Base-by-base conservation (phyloP, 2,797 vertebrate genomes). In the Pangasius mekongensis region DNA sequence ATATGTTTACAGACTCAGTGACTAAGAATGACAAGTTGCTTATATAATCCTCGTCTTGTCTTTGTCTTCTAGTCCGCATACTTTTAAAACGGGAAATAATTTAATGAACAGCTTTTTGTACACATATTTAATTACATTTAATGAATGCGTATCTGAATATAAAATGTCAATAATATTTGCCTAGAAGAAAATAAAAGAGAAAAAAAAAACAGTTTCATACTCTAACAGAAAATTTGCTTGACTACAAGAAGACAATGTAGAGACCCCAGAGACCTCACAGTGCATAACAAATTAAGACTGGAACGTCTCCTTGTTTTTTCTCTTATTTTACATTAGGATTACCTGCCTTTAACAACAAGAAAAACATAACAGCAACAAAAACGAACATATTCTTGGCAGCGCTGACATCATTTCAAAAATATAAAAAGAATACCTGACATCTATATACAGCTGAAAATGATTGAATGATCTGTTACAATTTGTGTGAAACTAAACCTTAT, bases 361-460 rank as follows among this genome's bases (percentile, higher is more conserved):
- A 67, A 88, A 90, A 54, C 2, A 58, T 58, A 69, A 39, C 4
- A 47, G 6, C 18, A 27, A 60, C 83, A 71, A 89, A 62, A 67
- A 88, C 87, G 87, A 90, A 54, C 2, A 58, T 58, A 69, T 39
- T 89, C 62, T 88, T 89, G 92, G 88, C 76, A 91, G 90, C 91
- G 76, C 91, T 92, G 58, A 90, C 54, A 83, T 81, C 86, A 87
- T 89, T 89, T 92, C 91, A 91, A 92, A 93, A 92, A 95, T 93
- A 94, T 92, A 92, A 94, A 95, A 95, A 93, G 89, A 86, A 89
- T 94, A 95, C 91, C 60, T 89, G 94, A 94, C 93, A 91, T 91
- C 91, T 96, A 95, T 95, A 92, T 95, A 95, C 94, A 95, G 95
- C 94, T 94, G 94, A 93, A 94, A 95, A 36, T 73, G 86, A 49